A percentile compares a stretch with the other conserved stretches of the same genome.
Evolutionary conservation across 2,888 invertebrate species (phyloP).

Genomic region (Diadegma fenestrale): DNA sequence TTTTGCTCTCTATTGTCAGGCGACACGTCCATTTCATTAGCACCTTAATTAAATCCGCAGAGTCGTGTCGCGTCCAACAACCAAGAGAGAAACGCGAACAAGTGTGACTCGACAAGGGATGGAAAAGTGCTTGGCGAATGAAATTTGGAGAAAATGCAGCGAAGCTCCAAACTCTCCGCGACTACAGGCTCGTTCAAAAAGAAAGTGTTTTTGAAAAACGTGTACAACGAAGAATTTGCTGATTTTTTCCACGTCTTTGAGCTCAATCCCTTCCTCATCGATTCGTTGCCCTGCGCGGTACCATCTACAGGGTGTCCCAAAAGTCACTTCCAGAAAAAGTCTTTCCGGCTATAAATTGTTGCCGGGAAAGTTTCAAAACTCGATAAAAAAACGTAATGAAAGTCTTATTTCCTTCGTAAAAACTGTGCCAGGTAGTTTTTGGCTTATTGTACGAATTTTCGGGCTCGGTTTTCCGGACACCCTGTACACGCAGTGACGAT

Average conservation of each 20-base stretch:
- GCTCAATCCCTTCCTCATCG: not conserved
- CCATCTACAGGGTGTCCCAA: not conserved
- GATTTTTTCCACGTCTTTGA: not conserved
- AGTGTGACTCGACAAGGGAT: constrained; percentile 68
- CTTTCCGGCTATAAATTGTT: too few relatives aligned
- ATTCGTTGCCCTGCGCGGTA: constrained; percentile 12
- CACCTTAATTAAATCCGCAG: constrained; percentile 80
- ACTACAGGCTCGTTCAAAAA: not conserved
- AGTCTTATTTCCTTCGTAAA: not conserved
- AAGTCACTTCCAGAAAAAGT: not conserved
- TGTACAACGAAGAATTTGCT: not conserved
- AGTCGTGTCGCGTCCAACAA: constrained; percentile 68
- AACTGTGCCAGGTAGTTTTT: not conserved
- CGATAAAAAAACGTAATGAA: not conserved
- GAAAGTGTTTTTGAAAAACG: not conserved
- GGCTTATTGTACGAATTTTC: not conserved
- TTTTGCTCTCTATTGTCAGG: constrained; percentile 60
- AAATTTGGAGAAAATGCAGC: constrained; percentile 35
- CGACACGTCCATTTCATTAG: constrained; percentile 80
- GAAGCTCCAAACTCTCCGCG: constrained; percentile 28
- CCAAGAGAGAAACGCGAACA: constrained; percentile 64
- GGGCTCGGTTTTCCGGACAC: not conserved
- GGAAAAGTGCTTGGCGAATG: constrained; percentile 27
- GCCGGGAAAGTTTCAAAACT: too few relatives aligned
- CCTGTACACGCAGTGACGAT: not conserved